Evolutionary conservation across 2,797 vertebrate species (phyloP), one percentile per base, ranked within the genome.

Genomic region (Bovichtus diacanthus): DNA sequence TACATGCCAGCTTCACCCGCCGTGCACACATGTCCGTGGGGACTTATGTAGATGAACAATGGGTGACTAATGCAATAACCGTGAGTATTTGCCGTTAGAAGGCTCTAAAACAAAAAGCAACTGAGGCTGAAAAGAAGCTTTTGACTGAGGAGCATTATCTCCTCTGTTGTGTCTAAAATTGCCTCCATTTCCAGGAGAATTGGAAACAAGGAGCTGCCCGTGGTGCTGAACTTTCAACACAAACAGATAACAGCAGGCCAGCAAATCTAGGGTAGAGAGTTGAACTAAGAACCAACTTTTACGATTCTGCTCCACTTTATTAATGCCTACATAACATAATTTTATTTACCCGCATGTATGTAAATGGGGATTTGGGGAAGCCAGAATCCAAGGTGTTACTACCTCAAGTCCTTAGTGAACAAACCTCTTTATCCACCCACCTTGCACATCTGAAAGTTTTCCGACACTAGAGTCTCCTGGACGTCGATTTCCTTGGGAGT

Each of bases 391-490:
- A n/a, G 0, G n/a, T 55, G 64, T 49, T 38, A 21, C 25, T 2
- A 67, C 23, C 15, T 39, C 46, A 34, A 3, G 34, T 44, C 9
- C 6, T 21, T 31, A 27, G 13, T 34, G 5, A n/a, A 69, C 18
- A 12, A 38, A n/a, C 11, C 46, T 27, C 1, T 19, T 19, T 3
- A 25, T 65, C 2, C 13, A 93, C 95, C 94, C 95, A 99, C 98
- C 97, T 99, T 99, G 89, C 97, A 98, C 68, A 99, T 94, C 66
- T 99, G 97, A 91, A 99, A 99, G 95, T 97, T 96, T 85, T 99
- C 98, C 46, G 98, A 97, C 77, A 96, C 95, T 7, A 99, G 92
- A 1, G 95, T 98, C 92, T 99, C 98, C 72, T 97, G 97, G 86
- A 99, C 91, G 78, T 98, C 97, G 71, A 95, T 88, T 1, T 99